phyloP scores from a whole-genome alignment of 2,888 invertebrate species.

The Hybos culiciformis region DNA sequence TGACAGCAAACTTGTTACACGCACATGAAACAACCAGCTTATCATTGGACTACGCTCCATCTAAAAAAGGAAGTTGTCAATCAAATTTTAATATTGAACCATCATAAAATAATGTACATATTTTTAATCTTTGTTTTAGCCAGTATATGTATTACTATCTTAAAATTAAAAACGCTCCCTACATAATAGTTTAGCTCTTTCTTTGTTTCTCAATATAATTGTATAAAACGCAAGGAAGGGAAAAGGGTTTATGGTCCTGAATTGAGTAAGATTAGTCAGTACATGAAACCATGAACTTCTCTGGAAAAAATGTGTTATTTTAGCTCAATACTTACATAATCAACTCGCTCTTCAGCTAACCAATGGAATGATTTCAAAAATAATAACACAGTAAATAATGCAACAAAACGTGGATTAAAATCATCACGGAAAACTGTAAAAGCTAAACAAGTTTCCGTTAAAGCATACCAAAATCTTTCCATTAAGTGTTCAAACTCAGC shows the following conservation, averaged over 20 bases:
- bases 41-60: slow-evolving; percentile 99
- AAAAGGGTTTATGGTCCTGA: neutral
- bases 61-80: slow-evolving; percentile 37
- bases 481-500: slow-evolving; percentile 98
- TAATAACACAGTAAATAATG: slow-evolving; percentile 86
- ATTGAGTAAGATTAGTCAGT: neutral
- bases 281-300: neutral
- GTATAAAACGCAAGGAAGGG: neutral
- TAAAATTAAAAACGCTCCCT: too few relatives aligned
- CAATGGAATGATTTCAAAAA: slow-evolving; percentile 99
- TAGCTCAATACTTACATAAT: slow-evolving; percentile 66
- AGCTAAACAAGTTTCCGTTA: slow-evolving; percentile 98
- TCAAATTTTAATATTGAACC: slow-evolving; percentile 1
- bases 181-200: neutral
- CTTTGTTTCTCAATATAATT: neutral
- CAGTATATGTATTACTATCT: too few relatives aligned
- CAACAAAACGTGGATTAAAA: slow-evolving; percentile 96
- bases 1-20: slow-evolving; percentile 72
- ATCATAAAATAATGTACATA: too few relatives aligned
- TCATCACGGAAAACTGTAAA: slow-evolving; percentile 99
- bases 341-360: slow-evolving; percentile 97
- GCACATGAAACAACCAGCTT: slow-evolving; percentile 83
- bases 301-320: neutral
- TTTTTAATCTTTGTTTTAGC: too few relatives aligned
- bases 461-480: slow-evolving; percentile 97